Percentiles rank a stretch among this genome's conserved stretches.
These are phyloP conservation scores for Nothobranchius kuhntae DNA, from an alignment of 2,113 vertebrate species.

Conservation along the genomic window DNA sequence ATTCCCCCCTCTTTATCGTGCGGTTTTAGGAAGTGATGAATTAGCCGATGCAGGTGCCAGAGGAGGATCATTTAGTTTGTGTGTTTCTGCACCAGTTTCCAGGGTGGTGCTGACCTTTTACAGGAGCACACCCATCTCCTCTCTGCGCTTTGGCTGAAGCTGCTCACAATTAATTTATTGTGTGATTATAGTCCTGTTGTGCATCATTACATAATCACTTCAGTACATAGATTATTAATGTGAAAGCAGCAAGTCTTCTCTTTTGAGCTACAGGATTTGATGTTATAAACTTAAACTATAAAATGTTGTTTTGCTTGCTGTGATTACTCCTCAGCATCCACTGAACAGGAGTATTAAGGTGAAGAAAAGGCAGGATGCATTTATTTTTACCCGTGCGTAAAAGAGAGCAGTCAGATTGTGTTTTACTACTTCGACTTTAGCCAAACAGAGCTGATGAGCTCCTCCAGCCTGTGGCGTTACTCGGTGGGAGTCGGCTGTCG, in stretches of 20 bases:
- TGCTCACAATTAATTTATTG: background rate
- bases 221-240: no score
- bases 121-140: conserved; percentile 18
- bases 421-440: conserved; percentile 29
- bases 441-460: conserved; percentile 44
- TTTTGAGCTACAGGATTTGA: no score
- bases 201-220: no score
- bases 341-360: no score
- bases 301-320: no score
- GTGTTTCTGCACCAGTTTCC: conserved; percentile 9
- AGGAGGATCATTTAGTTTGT: conserved; percentile 11
- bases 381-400: conserved; percentile 14
- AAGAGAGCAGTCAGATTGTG: conserved; percentile 33
- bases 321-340: no score
- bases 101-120: conserved; percentile 53
- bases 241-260: no score
- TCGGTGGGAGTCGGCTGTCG: conserved; percentile 48
- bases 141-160: conserved; percentile 6
- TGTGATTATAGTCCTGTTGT: no score
- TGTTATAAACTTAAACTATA: no score
- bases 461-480: conserved; percentile 64
- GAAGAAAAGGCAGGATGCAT: no score
- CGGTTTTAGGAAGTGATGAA: conserved; percentile 11
- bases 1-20: background rate
- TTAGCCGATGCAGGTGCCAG: conserved; percentile 1